Base-by-base conservation (phyloP, 2,113 vertebrate species). In the Tautogolabrus adspersus region DNA sequence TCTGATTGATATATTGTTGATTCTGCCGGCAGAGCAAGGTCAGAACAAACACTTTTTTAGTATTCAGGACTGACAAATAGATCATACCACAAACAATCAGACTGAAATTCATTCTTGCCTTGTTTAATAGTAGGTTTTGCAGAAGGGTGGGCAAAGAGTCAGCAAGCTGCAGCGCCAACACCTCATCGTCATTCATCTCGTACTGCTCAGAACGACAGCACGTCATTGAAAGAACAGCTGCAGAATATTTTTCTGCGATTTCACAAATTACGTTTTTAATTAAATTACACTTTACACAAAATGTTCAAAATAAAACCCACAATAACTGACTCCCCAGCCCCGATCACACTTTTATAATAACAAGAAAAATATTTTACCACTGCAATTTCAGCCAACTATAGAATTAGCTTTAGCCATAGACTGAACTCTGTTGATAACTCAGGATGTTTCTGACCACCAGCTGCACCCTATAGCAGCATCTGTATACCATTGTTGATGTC, bases 41-140 rank as follows among this genome's bases (percentile, higher is more conserved):
- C 7, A 52, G 47, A 49, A 49, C 1, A 57, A 22, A 34, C 37
- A 22, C 3, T 10, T 56, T 58, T 57, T 65, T 58, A 47, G 18
- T 76, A 22, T 58, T 70, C 59, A 64, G 9, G 21, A 8, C 21
- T 42, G 56, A 47, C 1, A 1, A 38, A 44, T 40, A 75, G 71
- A 69, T 15, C 23, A 38, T 5, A 26, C 9, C 13, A 55, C 16
- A 7, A 15, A 75, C 63, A 42, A 18, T n/a, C 22, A 2, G 52
- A 49, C 7, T 21, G 1, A n/a, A 34, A n/a, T 21, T 46, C 19
- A 10, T 15, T 63, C 58, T 8, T 9, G 19, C 44, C 5, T 22
- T 34, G 11, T 49, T 23, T 57, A 23, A 55, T 37, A 19, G 58
- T 22, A 11, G 56, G 16, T 42, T 42, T 42, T 42, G 40, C 40